Conservation (phyloP, 2,113 vertebrate species). For the Chitala chitala region DNA sequence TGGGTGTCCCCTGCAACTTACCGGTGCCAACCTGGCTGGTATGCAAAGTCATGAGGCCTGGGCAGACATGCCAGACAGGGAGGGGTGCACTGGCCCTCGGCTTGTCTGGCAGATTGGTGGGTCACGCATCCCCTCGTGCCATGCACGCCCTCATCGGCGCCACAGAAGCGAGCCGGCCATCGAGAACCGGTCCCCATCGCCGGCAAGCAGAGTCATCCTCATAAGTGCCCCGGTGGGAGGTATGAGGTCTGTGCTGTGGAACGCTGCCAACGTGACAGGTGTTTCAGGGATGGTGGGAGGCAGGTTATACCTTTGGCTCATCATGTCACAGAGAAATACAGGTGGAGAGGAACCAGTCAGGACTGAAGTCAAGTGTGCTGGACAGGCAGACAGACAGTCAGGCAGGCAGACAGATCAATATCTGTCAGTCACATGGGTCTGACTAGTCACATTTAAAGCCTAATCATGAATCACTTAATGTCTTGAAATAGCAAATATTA, state of each 20-base stretch:
- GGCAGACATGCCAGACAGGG: slow-evolving; percentile 42
- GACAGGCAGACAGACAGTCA: no score
- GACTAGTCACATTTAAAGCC: no score
- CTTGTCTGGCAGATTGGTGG: slow-evolving; percentile 71
- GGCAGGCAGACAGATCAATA: no score
- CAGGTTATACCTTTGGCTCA: neutral
- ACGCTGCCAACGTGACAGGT: neutral
- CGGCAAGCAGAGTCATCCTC: slow-evolving; percentile 91
- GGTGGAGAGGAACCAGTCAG: no score
- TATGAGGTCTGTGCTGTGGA: slow-evolving; percentile 44
- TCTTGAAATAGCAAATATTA: no score
- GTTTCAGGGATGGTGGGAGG: neutral
- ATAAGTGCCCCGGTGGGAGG: slow-evolving; percentile 90
- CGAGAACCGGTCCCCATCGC: slow-evolving; percentile 68
- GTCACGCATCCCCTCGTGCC: slow-evolving; percentile 66
- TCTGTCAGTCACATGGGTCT: no score
- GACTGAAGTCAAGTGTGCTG: no score
- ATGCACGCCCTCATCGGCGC: slow-evolving; percentile 72
- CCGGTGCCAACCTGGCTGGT: no score
- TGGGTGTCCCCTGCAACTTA: no score
- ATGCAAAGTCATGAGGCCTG: neutral
- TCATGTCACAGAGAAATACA: no score
- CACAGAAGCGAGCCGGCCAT: slow-evolving; percentile 29
- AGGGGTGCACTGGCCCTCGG: slow-evolving; percentile 70
- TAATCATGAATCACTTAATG: no score